A percentile compares a stretch with the other conserved stretches of the same genome.
Evolutionary conservation across 2,113 vertebrate species (phyloP).

Genomic region (Guaruba guarouba): DNA sequence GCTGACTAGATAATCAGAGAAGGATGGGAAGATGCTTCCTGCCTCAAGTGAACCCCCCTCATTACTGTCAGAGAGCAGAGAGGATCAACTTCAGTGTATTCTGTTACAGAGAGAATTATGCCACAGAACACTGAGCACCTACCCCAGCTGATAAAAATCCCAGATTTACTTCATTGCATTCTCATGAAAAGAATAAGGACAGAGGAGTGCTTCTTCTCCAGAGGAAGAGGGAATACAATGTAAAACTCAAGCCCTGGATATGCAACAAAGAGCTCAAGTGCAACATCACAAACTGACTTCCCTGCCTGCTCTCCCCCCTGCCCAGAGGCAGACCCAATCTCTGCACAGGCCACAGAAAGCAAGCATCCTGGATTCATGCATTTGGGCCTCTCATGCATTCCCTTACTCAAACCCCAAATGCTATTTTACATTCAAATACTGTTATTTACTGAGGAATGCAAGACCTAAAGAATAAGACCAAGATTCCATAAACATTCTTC

Average conservation of each 20-base stretch:
- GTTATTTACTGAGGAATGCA: conserved; percentile 62
- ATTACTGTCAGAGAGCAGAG: neutral
- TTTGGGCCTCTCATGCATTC: neutral
- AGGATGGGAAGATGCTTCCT: conserved; percentile 24
- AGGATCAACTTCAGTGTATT: neutral
- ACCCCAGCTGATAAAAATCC: neutral
- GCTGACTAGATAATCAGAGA: neutral
- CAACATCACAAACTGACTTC: neutral
- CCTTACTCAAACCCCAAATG: conserved; percentile 18
- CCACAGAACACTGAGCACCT: neutral
- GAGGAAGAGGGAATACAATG: neutral
- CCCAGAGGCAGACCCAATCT: neutral
- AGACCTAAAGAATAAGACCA: conserved; percentile 17
- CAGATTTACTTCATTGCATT: neutral
- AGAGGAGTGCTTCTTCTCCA: neutral
- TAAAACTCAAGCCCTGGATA: neutral
- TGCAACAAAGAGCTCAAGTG: neutral
- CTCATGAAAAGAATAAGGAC: neutral
- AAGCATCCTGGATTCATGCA: accelerated
- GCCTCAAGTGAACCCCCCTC: neutral
- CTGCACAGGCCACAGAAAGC: accelerated
- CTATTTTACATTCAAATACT: conserved; percentile 35
- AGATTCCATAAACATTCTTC: conserved; percentile 38
- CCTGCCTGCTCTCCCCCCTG: neutral
- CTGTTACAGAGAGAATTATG: neutral